Evolutionary conservation across 2,888 invertebrate genomes (phyloP), one percentile per base, ranked within the genome.

Genomic region (Bellardia bayeri): DNA sequence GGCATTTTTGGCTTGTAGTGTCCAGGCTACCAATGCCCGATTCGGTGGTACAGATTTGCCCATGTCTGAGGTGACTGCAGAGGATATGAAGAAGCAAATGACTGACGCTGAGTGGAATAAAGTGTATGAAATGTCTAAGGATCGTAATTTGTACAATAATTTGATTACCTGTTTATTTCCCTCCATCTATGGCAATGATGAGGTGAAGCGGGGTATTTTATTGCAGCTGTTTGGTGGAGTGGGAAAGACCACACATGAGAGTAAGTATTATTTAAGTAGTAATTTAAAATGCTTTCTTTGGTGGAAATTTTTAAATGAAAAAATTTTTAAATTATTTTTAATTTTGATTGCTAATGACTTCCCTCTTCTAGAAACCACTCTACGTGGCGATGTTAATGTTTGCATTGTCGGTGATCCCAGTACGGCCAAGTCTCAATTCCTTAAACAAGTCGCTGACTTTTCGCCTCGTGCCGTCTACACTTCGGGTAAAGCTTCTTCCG

Each of bases 331-430:
- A 51, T 14, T 49, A 49, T 23, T 23, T 1, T 23, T 23, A 49
- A 13, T 37, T 37, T 37, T 5, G 6, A 37, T 37, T 37, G 6
- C 37, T 37, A 4, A 37, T 2, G 0, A 11, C 45, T 11, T 13
- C 30, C 13, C 11, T 30, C 3, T 88, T 90, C 13, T 89, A 95
- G 96, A 96, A 64, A 99, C 99, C 0, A 96, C 97, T 0, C 95
- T 99, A 2, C 95, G 99, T 90, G 99, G 99, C 8, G 99, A 99
- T 91, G 96, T 99, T 78, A 99, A 99, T 93, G 97, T 99, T 86
- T 99, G 99, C 92, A 96, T 99, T 89, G 99, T 99, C 1, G 99
- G 99, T 3, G 99, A 99, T 94, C 99, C 99, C 0, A 98, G 98
- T 92, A 99, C 99, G 0, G 99, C 99, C 40, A 99, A 99, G 93